A percentile compares a stretch with the other conserved stretches of the same genome.
Conservation (phyloP, 2,113 vertebrate species). For the Myodes glareolus region DNA sequence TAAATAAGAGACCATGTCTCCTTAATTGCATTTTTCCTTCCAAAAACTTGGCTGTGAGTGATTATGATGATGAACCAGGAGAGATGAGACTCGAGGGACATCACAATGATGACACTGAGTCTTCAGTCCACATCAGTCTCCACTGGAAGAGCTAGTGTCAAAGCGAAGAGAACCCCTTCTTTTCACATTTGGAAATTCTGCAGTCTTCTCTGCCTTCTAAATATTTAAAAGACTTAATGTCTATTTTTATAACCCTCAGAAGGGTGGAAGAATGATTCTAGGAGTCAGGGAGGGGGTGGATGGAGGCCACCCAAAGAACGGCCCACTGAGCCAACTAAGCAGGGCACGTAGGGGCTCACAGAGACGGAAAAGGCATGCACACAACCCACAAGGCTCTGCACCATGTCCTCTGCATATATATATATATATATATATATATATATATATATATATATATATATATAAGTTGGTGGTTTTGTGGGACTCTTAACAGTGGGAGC, state of each 20-base stretch:
- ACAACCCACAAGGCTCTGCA: neutral
- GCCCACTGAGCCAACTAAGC: neutral
- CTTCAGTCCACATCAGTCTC: neutral
- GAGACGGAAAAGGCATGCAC: neutral
- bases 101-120: neutral
- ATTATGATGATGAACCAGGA: neutral
- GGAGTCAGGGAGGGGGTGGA: neutral
- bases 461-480: neutral
- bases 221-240: conserved; percentile 61
- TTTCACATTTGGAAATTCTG: conserved; percentile 10
- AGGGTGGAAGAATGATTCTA: neutral
- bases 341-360: neutral
- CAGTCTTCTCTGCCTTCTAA: conserved; percentile 26
- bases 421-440: accelerated
- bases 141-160: conserved; percentile 10
- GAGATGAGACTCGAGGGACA: neutral
- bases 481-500: neutral
- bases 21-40: neutral
- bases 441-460: accelerated
- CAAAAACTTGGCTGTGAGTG: neutral
- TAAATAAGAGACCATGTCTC: neutral
- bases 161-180: conserved; percentile 44
- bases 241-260: neutral
- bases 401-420: neutral
- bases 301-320: neutral